Base-by-base conservation (phyloP, 2,113 vertebrate species). In the Chaetops frenatus region DNA sequence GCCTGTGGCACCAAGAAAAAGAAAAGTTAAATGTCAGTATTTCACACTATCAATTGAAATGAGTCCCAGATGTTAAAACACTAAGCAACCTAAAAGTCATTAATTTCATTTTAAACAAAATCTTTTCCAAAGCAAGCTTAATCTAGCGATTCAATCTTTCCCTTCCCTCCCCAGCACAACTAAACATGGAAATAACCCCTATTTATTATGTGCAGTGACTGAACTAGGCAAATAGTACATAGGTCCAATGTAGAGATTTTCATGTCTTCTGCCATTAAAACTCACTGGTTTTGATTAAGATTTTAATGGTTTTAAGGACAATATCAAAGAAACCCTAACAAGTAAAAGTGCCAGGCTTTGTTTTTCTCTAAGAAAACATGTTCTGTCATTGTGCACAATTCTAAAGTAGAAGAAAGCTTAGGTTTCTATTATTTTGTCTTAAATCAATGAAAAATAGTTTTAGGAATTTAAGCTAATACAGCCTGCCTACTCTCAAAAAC, bases 31-130 rank as follows among this genome's bases (percentile, higher is more conserved):
- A 94, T 48, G 62, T 65, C 87, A 76, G 48, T 76, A 85, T 72
- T 93, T 95, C 70, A 91, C 66, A 90, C 33, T 73, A 38, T 36
- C 81, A 83, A 47, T 3, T 40, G 66, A 91, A 93, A 90, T 58
- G 33, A 96, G 62, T 80, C 27, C 69, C 92, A 94, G 87, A 94
- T 82, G 74, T 93, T 90, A 93, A 88, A 96, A 95, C 42, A 82
- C 64, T 86, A 88, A 82, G 57, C 57, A 87, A 80, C 44, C 62
- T 73, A 72, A 94, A 86, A 91, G 85, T 87, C 58, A 82, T 87
- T 85, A 51, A 80, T 77, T 87, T 72, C 0, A 5, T 88, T 91
- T 90, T 70, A 90, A 88, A 77, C 33, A 90, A 88, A 70, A 58
- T 70, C 33, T 73, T 90, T 90, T 93, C 66, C 54, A 93, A 88